Conservation (phyloP, 2,113 vertebrate genomes). For the Silurus glanis region DNA sequence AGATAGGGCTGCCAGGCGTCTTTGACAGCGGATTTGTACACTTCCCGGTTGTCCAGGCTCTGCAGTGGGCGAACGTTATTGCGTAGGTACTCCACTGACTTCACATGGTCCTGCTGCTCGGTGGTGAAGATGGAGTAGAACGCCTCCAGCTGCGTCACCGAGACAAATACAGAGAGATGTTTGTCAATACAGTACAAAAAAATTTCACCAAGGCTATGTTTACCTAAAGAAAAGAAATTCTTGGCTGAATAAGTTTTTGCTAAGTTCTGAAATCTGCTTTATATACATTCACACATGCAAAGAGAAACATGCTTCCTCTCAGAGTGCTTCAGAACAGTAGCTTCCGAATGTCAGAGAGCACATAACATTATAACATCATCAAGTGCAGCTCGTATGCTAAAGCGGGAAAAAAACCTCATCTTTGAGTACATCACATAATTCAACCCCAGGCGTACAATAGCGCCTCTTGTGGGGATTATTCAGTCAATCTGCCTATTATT, state of each 20-base stretch:
- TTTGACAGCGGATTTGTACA: conserved; percentile 89
- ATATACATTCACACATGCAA: neutral
- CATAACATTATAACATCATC: neutral
- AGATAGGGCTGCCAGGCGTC: conserved; percentile 89
- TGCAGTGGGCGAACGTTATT: conserved; percentile 95
- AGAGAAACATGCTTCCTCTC: neutral
- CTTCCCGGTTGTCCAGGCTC: conserved; percentile 80
- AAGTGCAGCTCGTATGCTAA: neutral
- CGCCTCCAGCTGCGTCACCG: conserved; percentile 82
- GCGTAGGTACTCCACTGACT: conserved; percentile 93
- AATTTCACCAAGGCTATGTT: neutral
- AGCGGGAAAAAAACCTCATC: neutral
- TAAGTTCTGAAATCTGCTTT: neutral
- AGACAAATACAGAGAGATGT: neutral
- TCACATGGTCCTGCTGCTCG: conserved; percentile 96
- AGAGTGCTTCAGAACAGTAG: neutral
- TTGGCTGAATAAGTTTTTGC: no score
- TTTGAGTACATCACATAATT: neutral
- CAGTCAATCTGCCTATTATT: neutral
- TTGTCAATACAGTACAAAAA: neutral
- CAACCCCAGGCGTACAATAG: neutral
- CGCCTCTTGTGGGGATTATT: neutral
- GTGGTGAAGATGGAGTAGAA: conserved; percentile 99
- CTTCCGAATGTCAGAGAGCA: neutral
- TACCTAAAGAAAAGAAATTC: neutral